Base-by-base conservation (phyloP, 64 coral and sea anemone species). In the Porites lutea region DNA sequence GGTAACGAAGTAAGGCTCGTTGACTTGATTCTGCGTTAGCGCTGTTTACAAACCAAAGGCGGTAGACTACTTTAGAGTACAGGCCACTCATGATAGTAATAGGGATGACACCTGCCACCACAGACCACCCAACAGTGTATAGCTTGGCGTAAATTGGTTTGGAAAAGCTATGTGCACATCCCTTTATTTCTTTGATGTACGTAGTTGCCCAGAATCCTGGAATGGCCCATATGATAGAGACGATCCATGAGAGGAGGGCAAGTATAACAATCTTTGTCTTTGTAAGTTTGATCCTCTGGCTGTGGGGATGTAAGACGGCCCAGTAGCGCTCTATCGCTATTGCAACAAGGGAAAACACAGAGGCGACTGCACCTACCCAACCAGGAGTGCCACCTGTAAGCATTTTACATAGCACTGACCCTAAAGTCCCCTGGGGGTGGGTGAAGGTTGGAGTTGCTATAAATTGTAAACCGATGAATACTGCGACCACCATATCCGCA, bases 111-210 rank as follows among this genome's bases (percentile, higher is more conserved):
- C 79, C 93, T n/a, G 78, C 87, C 57, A 87, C 58, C 67, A 90
- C 52, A 67, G 74, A 94, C 86, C 78, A 83, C 16, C 59, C 87
- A 75, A 94, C 59, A 11, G 93, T 76, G 20, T 94, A 94, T 7
- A 90, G 8, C 18, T 88, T 93, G 19, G 92, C 84, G 45, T 73
- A 58, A 45, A 59, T 88, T 45, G 77, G 83, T 72, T 79, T 88
- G 58, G 75, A 52, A 76, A 76, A 93, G 19, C 65, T 88, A 27
- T 93, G 83, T 2, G 43, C 54, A 12, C 92, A 93, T 1, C 44
- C 20, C 1, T 93, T 73, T 11, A 69, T 52, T 11, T 93, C 76
- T 72, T 81, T 79, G 65, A 88, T 71, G 22, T 88, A 93, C 45
- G 87, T 65, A 2, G 85, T 81, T 12, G 79, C 92, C 13, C 67